Percentiles rank a stretch among this genome's conserved stretches.
Evolutionary conservation across 2,113 vertebrate species (phyloP).

Genomic region (Macroglossus sobrinus): DNA sequence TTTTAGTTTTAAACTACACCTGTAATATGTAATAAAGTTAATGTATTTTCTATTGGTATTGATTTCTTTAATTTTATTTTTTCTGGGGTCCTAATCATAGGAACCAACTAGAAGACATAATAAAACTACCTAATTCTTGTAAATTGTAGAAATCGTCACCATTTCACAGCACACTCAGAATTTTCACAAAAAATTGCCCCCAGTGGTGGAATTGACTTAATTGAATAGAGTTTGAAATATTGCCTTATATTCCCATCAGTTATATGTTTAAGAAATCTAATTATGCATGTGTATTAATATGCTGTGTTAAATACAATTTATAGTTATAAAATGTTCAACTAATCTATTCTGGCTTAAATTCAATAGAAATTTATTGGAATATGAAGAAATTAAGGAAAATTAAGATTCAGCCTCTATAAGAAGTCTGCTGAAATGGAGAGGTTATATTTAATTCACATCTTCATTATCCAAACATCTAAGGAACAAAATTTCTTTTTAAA

Average conservation of each 20-base stretch:
- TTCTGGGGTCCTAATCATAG: conserved; percentile 14
- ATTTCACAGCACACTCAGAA: not conserved
- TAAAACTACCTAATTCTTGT: not conserved
- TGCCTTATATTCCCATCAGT: not conserved
- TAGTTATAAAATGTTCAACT: conserved; percentile 26
- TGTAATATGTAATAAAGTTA: conserved; percentile 58
- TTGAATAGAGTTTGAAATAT: conserved; percentile 25
- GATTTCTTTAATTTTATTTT: conserved; percentile 53
- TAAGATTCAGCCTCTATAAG: conserved; percentile 36
- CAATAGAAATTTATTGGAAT: conserved; percentile 39
- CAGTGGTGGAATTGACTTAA: not conserved
- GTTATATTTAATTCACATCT: conserved; percentile 23
- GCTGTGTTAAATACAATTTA: conserved; percentile 17
- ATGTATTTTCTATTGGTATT: conserved; percentile 41
- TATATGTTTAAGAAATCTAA: conserved; percentile 26
- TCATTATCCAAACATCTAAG: conserved; percentile 32
- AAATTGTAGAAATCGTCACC: not conserved
- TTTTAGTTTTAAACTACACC: conserved; percentile 41
- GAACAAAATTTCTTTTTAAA: conserved; percentile 1
- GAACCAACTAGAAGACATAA: not conserved
- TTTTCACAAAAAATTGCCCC: conserved; percentile 29
- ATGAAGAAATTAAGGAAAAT: conserved; percentile 47
- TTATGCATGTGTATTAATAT: conserved; percentile 12
- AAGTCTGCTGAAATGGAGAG: conserved; percentile 42
- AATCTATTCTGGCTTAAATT: conserved; percentile 46